Percentiles rank a stretch among this genome's conserved stretches.
Evolutionary conservation across 2,797 vertebrate species (phyloP).

Genomic region (Acanthornis magna): DNA sequence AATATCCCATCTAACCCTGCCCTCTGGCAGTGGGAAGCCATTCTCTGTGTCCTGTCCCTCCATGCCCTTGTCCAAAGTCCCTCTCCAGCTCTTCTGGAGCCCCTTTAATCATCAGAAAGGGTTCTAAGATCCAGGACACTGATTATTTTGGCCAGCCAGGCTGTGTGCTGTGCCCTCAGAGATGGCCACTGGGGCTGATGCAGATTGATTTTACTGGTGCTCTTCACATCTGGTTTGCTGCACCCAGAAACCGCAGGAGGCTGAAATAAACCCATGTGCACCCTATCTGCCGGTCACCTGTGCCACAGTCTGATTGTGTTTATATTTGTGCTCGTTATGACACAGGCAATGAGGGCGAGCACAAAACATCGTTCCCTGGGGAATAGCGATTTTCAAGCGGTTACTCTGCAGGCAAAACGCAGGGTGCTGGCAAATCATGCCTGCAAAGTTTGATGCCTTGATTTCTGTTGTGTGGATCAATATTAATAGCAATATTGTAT

Average conservation of each 20-base stretch:
- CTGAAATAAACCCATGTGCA: neutral
- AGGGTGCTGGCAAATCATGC: neutral
- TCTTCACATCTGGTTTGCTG: neutral
- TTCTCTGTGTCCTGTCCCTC: neutral
- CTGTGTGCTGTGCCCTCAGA: accelerated
- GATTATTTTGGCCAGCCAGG: neutral
- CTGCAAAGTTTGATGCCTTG: slow-evolving; percentile 44
- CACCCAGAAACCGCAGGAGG: neutral
- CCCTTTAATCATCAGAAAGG: neutral
- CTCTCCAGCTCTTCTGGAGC: neutral
- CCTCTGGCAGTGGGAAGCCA: neutral
- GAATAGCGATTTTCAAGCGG: accelerated
- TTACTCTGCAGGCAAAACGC: neutral
- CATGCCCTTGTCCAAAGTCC: neutral
- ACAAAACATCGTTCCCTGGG: neutral
- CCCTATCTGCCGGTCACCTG: accelerated
- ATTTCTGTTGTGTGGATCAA: slow-evolving; percentile 55
- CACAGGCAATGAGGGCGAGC: neutral
- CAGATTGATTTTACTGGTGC: neutral
- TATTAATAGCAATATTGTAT: slow-evolving; percentile 54
- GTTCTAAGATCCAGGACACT: accelerated
- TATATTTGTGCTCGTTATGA: neutral
- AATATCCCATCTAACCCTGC: accelerated
- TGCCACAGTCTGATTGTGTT: neutral
- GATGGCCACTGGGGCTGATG: accelerated